Conservation (phyloP, 2,888 invertebrate species). For the Standfussiana lucernea region DNA sequence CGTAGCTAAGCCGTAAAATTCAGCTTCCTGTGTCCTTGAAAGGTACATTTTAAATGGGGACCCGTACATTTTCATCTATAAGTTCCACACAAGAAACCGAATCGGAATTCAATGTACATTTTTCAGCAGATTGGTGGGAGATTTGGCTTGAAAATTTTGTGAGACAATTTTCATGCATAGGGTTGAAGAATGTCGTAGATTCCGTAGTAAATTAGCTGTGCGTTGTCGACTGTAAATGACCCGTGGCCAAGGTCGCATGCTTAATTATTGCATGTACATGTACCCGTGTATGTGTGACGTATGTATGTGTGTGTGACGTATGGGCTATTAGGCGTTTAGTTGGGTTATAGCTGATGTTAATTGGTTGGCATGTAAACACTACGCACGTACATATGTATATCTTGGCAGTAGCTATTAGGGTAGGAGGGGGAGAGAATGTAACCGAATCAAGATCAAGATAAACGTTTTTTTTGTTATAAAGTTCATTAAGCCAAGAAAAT, state of each 20-base stretch:
- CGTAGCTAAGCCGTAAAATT: conserved; percentile 46
- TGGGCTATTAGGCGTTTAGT: conserved; percentile 58
- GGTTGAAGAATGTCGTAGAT: conserved; percentile 11
- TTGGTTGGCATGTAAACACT: conserved; percentile 58
- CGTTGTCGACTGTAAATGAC: conserved; percentile 37
- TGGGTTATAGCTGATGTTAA: conserved; percentile 46
- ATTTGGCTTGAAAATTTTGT: neutral
- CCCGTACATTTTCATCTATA: conserved; percentile 38
- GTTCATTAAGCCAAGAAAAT: conserved; percentile 32
- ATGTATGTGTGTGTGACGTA: conserved; percentile 52
- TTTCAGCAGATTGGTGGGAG: neutral
- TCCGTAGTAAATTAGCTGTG: neutral
- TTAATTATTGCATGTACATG: conserved; percentile 61
- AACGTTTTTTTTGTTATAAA: neutral
- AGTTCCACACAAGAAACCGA: conserved; percentile 4
- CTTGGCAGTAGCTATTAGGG: conserved; percentile 28
- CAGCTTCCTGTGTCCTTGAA: conserved; percentile 53
- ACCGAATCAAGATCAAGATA: conserved; percentile 43
- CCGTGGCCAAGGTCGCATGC: conserved; percentile 53
- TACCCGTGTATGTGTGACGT: conserved; percentile 49
- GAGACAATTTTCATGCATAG: neutral
- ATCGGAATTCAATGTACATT: conserved; percentile 18
- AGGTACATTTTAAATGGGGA: conserved; percentile 38
- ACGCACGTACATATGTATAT: conserved; percentile 36
- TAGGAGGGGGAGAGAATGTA: conserved; percentile 1